A percentile compares a stretch with the other conserved stretches of the same genome.
These are phyloP conservation scores for Catocala fraxini DNA, from an alignment of 2,888 invertebrate genomes.

Conservation along the genomic window DNA sequence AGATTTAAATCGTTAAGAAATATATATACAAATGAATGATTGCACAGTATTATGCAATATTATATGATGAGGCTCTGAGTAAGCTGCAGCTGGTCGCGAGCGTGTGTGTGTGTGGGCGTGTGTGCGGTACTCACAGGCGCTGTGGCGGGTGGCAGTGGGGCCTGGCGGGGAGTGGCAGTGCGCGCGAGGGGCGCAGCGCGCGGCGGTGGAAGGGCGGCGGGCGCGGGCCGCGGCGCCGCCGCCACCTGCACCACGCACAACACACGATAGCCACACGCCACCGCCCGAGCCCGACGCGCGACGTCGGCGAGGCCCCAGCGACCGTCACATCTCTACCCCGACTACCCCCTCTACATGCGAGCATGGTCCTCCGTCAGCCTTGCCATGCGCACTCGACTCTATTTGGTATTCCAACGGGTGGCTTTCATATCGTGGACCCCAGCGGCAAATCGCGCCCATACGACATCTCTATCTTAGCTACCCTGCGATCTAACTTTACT, in stretches of 20 bases:
- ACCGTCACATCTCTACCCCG: slow-evolving; percentile 2
- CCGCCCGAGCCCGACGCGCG: slow-evolving; percentile 17
- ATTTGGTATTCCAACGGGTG: not conserved
- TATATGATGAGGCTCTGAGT: not conserved
- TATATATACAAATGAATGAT: not conserved
- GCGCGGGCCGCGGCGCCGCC: slow-evolving; percentile 83
- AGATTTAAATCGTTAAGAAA: no score
- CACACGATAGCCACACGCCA: slow-evolving; percentile 53
- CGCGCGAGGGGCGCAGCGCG: slow-evolving; percentile 80
- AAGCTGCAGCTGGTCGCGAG: slow-evolving; percentile 6
- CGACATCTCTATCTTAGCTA: not conserved
- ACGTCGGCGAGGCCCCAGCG: not conserved
- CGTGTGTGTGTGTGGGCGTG: slow-evolving; percentile 7
- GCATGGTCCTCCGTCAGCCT: not conserved
- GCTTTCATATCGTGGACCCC: slow-evolving; percentile 4
- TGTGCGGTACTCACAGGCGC: slow-evolving; percentile 28
- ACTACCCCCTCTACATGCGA: not conserved
- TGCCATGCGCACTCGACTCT: not conserved
- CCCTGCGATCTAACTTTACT: not conserved
- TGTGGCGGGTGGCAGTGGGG: slow-evolving; percentile 67
- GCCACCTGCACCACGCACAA: slow-evolving; percentile 75
- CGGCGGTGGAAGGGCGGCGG: slow-evolving; percentile 88
- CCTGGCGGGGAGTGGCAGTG: slow-evolving; percentile 77
- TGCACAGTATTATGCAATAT: not conserved
- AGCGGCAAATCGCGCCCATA: not conserved